These are phyloP conservation scores for Acleris emargana DNA, from an alignment of 2,888 invertebrate species.

Conservation along the genomic window DNA sequence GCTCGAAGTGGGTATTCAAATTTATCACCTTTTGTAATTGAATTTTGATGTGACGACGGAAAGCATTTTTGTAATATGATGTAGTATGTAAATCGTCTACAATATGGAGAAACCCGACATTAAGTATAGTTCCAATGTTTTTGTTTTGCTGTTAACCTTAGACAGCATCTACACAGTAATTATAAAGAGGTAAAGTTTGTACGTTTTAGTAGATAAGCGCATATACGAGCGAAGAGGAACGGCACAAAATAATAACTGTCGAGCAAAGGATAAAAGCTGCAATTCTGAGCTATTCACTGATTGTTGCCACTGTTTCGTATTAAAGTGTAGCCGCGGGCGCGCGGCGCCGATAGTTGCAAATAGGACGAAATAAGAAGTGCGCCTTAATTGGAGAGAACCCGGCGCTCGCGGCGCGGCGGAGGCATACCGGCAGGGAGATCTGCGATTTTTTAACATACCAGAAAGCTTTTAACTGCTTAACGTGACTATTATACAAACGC, in stretches of 20 bases:
- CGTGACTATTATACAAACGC: neutral
- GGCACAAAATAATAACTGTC: slow-evolving; percentile 16
- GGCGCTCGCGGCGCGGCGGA: slow-evolving; percentile 57
- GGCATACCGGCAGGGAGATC: slow-evolving; percentile 46
- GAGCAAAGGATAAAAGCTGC: slow-evolving; percentile 35
- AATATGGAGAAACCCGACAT: slow-evolving; percentile 15
- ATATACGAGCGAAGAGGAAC: neutral
- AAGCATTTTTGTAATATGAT: slow-evolving; percentile 45
- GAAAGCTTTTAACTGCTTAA: too few relatives aligned
- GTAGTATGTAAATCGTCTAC: slow-evolving; percentile 49
- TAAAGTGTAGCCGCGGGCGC: slow-evolving; percentile 56
- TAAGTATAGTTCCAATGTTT: neutral
- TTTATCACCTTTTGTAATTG: slow-evolving; percentile 68
- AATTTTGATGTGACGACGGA: slow-evolving; percentile 64
- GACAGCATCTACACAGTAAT: neutral
- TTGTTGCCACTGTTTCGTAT: slow-evolving; percentile 64
- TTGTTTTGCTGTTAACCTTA: neutral
- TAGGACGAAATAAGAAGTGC: slow-evolving; percentile 71
- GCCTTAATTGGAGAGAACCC: slow-evolving; percentile 73
- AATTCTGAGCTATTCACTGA: slow-evolving; percentile 49
- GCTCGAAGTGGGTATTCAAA: slow-evolving; percentile 61
- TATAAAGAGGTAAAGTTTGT: too few relatives aligned
- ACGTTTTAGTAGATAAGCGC: too few relatives aligned
- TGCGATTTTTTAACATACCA: slow-evolving; percentile 45
- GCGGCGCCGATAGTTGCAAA: slow-evolving; percentile 61